These are phyloP conservation scores for Streblospio benedicti DNA, from an alignment of 1,140 invertebrate genomes.

Conservation along the genomic window DNA sequence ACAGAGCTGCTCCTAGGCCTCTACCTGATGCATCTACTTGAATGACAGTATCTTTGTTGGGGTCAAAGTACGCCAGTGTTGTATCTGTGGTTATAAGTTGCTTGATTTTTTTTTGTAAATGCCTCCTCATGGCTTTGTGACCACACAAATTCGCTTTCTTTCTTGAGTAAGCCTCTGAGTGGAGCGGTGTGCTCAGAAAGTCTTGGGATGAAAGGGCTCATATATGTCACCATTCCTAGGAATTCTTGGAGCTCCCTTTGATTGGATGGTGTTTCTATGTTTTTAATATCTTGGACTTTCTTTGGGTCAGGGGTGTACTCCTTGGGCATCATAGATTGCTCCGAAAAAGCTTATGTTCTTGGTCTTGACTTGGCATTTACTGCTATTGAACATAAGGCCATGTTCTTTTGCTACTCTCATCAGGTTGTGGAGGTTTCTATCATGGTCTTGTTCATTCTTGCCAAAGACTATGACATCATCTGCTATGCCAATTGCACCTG, in stretches of 20 bases:
- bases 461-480: conserved; percentile 24
- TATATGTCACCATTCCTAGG: conserved; percentile 24
- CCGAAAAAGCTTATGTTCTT: conserved; percentile 10
- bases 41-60: conserved; percentile 20
- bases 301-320: conserved; percentile 39
- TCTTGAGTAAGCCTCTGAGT: conserved; percentile 8
- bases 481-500: conserved; percentile 38
- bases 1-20: conserved; percentile 43
- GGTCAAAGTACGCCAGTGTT: conserved; percentile 27
- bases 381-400: conserved; percentile 39
- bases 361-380: conserved; percentile 24
- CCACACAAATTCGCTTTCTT: conserved; percentile 8
- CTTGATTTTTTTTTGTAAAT: conserved; percentile 24
- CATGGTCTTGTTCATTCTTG: conserved; percentile 1
- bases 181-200: conserved; percentile 8
- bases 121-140: conserved; percentile 8
- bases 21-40: conserved; percentile 26
- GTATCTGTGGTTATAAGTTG: conserved; percentile 17
- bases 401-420: conserved; percentile 30
- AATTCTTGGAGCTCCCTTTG: conserved; percentile 22
- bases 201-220: conserved; percentile 18
- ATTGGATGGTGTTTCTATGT: conserved; percentile 19
- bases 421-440: conserved; percentile 21
- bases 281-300: conserved; percentile 38
- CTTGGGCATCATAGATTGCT: conserved; percentile 35